Base-by-base conservation (phyloP, 2,797 vertebrate genomes). In the Lepidocolaptes lacrymiger region DNA sequence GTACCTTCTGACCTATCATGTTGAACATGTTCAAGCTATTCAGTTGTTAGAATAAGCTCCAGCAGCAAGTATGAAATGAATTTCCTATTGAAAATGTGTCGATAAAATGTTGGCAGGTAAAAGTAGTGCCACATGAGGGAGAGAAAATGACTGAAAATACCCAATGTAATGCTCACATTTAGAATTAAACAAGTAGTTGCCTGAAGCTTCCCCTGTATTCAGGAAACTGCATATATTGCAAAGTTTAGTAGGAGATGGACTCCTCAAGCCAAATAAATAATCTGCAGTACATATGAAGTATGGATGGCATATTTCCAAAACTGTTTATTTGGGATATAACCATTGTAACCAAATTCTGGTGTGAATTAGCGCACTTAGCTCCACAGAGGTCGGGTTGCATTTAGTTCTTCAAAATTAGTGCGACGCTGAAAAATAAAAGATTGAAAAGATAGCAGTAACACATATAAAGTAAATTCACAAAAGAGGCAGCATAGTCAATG, bases 31-130 rank as follows among this genome's bases (percentile, higher is more conserved):
- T 91, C 85, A 84, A 63, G 26, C 74, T 94, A 94, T 85, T 92
- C 76, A 96, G 44, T 41, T 91, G 59, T 55, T 94, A 87, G 94
- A 96, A 95, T 95, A 94, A 96, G 94, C 88, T 96, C 73, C 88
- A 95, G 49, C 43, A 95, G 92, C 90, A 97, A 96, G 61, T 93
- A 79, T 88, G 79, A 97, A 97, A 97, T 95, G 89, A 96, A 95
- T 96, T 97, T 97, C 37, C 77, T 92, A 93, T 92, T 96, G 93
- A 97, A 97, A 97, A 91, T 19, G 68, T 76, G 79, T 94, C 95
- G 97, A 97, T 97, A 97, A 97, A 97, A 95, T 85, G 55, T 95
- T 94, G 91, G 58, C 85, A 95, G 88, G 89, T 96, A 96, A 86
- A 97, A 97, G 89, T 62, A 96, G 58, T 43, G 34, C 41, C 9